A percentile compares a stretch with the other conserved stretches of the same genome.
Evolutionary conservation across 2,113 vertebrate genomes (phyloP).

Genomic region (Notarius lentiginosus): DNA sequence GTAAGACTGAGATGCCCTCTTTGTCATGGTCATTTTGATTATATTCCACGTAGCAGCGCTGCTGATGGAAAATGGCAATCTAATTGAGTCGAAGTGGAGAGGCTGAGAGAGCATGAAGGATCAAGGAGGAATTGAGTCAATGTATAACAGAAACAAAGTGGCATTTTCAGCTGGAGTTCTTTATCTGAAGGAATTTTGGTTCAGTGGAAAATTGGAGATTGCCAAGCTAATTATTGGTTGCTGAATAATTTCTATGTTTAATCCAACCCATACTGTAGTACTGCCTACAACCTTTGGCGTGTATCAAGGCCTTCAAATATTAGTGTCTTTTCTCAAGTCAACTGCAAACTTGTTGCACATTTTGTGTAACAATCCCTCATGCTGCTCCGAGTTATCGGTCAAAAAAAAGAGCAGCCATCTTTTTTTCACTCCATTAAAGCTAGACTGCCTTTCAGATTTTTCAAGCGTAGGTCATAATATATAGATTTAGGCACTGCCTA

Average conservation of each 20-base stretch:
- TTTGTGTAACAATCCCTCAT: neutral
- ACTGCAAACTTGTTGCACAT: neutral
- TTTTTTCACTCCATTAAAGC: too few species aligned
- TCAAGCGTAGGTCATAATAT: too few species aligned
- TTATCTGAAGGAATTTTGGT: slow-evolving; percentile 10
- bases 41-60: slow-evolving; percentile 9
- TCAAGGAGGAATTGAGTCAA: slow-evolving; percentile 38
- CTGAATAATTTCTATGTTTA: neutral
- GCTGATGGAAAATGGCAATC: slow-evolving; percentile 28
- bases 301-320: neutral
- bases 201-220: neutral
- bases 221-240: neutral
- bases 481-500: too few species aligned
- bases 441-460: too few species aligned
- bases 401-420: neutral
- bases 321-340: neutral
- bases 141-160: slow-evolving; percentile 21
- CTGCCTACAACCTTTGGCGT: neutral
- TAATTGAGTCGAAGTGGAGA: slow-evolving; percentile 44
- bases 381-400: neutral
- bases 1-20: slow-evolving; percentile 20
- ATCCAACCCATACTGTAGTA: neutral
- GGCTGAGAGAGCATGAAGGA: slow-evolving; percentile 19
- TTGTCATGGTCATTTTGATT: slow-evolving; percentile 33
- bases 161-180: neutral